A percentile compares a stretch with the other conserved stretches of the same genome.
phyloP scores from a whole-genome alignment of 2,888 invertebrate genomes.

The Morpho achilles region DNA sequence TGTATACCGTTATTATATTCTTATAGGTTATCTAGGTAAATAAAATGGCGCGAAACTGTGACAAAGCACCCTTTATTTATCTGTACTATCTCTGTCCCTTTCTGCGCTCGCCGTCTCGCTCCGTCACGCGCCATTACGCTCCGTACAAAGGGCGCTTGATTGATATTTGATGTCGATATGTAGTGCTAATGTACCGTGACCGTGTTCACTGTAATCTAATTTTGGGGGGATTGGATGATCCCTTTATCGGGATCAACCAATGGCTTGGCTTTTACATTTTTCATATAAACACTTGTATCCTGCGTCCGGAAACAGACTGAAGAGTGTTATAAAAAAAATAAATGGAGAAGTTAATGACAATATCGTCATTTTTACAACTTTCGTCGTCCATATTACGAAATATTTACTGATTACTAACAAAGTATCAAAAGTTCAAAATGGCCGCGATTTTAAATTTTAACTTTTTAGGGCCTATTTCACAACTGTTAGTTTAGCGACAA shows the following conservation, averaged over 20 bases:
- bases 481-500: too few species aligned
- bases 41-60: too few species aligned
- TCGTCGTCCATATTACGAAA: too few species aligned
- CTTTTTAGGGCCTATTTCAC: too few species aligned
- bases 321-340: too few species aligned
- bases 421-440: too few species aligned
- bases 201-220: conserved; percentile 6
- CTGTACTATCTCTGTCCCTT: neutral
- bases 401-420: too few species aligned
- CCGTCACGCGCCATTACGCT: conserved; percentile 40
- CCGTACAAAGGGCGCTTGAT: conserved; percentile 39
- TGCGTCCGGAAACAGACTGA: neutral
- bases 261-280: neutral
- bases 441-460: too few species aligned
- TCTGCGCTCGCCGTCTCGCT: conserved; percentile 22
- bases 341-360: too few species aligned
- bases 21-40: too few species aligned
- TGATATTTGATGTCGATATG: conserved; percentile 50
- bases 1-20: too few species aligned
- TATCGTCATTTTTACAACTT: too few species aligned
- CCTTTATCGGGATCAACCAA: conserved; percentile 5
- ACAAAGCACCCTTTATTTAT: conserved; percentile 3
- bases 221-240: conserved; percentile 10
- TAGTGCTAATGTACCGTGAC: conserved; percentile 46
- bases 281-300: neutral